A percentile compares a stretch with the other conserved stretches of the same genome.
These are phyloP conservation scores for Hirtodrosophila confusa DNA, from an alignment of 2,888 invertebrate genomes.

Conservation along the genomic window DNA sequence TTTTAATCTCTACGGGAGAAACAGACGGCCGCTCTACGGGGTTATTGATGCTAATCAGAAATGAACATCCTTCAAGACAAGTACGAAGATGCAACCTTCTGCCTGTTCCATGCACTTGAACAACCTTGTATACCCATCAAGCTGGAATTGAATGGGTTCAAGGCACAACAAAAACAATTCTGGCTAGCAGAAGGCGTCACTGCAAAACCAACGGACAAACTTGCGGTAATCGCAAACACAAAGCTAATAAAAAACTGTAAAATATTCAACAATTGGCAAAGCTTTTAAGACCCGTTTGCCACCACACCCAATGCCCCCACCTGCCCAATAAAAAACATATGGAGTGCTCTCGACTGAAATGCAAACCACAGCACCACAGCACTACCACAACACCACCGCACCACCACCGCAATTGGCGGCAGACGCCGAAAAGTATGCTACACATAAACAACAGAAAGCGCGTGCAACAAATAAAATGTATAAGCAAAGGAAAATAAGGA, in stretches of 20 bases:
- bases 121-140: no score
- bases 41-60: no score
- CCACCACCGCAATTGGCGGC: slow-evolving; percentile 39
- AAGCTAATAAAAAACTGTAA: slow-evolving; percentile 69
- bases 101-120: no score
- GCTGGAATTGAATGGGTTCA: no score
- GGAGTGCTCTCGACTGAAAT: slow-evolving; percentile 39
- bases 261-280: slow-evolving; percentile 73
- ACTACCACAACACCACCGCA: no score
- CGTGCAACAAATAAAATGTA: slow-evolving; percentile 39
- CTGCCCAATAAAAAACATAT: slow-evolving; percentile 13
- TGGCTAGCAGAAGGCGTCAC: slow-evolving; percentile 23
- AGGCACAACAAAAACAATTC: slow-evolving; percentile 5
- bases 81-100: no score
- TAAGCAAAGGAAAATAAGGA: slow-evolving; percentile 10
- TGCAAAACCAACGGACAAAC: slow-evolving; percentile 30
- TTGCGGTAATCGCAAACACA: slow-evolving; percentile 36
- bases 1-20: no score
- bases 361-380: slow-evolving; percentile 25
- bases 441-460: slow-evolving; percentile 40
- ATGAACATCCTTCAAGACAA: no score
- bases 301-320: not conserved
- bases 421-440: slow-evolving; percentile 59
- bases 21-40: no score
- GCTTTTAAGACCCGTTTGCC: slow-evolving; percentile 53